Conservation (phyloP, 2,113 vertebrate genomes). For the Callipepla squamata region DNA sequence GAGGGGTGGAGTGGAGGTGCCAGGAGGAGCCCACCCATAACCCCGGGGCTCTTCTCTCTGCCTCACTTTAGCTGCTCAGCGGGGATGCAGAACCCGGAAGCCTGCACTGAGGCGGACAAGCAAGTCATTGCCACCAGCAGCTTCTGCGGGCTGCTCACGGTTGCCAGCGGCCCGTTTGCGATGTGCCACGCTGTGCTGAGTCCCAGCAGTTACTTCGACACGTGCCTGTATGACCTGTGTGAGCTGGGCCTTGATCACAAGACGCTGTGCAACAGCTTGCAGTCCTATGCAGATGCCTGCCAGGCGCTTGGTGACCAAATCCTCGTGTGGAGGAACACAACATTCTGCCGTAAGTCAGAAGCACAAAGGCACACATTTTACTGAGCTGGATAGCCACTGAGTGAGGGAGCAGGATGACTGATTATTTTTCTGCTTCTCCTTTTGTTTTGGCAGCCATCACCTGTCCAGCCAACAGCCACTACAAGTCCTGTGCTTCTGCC, state of each 20-base stretch:
- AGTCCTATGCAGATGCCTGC: conserved; percentile 50
- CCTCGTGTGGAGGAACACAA: conserved; percentile 11
- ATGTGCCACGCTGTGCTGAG: conserved; percentile 5
- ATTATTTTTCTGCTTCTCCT: neutral
- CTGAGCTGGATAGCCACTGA: neutral
- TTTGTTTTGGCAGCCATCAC: neutral
- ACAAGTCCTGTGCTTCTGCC: conserved; percentile 53
- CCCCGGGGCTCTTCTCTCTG: too few relatives aligned
- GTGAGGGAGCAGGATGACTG: neutral
- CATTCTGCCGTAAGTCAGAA: conserved; percentile 59
- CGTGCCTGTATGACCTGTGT: conserved; percentile 47
- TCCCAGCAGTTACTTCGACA: conserved; percentile 35
- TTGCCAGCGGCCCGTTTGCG: neutral
- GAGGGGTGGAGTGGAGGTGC: too few relatives aligned
- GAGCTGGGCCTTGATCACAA: conserved; percentile 3
- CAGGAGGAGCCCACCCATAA: too few relatives aligned
- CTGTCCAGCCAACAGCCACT: conserved; percentile 66
- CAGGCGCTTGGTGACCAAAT: neutral
- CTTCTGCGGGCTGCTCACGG: conserved; percentile 64
- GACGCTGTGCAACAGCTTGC: conserved; percentile 44
- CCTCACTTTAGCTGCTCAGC: too few relatives aligned
- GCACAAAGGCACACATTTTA: neutral
- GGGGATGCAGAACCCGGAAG: too few relatives aligned
- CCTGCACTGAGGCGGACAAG: neutral
- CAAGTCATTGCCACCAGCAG: conserved; percentile 32